Percentiles rank a stretch among this genome's conserved stretches.
phyloP scores from a whole-genome alignment of 2,113 vertebrate species.

The Gyps fulvus region DNA sequence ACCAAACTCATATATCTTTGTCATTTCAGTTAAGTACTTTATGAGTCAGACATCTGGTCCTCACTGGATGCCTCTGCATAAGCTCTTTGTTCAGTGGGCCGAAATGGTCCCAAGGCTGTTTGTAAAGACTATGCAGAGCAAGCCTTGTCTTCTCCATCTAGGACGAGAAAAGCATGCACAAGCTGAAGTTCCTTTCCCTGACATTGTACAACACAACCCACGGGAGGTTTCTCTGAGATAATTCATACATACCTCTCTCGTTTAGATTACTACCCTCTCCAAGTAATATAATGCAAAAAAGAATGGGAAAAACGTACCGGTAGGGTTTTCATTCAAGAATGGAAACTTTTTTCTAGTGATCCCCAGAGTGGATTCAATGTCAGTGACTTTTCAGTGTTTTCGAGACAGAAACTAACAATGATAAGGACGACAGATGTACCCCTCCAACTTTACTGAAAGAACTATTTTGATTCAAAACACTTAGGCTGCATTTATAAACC shows the following conservation, averaged over 20 bases:
- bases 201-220: neutral
- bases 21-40: conserved; percentile 16
- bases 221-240: neutral
- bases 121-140: neutral
- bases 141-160: neutral
- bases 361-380: neutral
- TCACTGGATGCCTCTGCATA: neutral
- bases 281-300: neutral
- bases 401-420: neutral
- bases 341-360: neutral
- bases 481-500: conserved; percentile 48
- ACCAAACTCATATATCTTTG: neutral
- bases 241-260: neutral
- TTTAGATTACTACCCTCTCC: neutral
- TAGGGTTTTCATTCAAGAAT: neutral
- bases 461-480: conserved; percentile 58
- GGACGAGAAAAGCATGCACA: neutral
- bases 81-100: neutral
- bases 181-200: neutral
- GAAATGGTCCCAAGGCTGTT: neutral
- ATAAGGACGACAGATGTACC: neutral
- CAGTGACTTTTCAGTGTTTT: conserved; percentile 14
- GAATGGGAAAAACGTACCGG: neutral
- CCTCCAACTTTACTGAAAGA: conserved; percentile 29
- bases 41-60: conserved; percentile 27